Base-by-base conservation (phyloP, 2,113 vertebrate species). In the Scatophagus argus region DNA sequence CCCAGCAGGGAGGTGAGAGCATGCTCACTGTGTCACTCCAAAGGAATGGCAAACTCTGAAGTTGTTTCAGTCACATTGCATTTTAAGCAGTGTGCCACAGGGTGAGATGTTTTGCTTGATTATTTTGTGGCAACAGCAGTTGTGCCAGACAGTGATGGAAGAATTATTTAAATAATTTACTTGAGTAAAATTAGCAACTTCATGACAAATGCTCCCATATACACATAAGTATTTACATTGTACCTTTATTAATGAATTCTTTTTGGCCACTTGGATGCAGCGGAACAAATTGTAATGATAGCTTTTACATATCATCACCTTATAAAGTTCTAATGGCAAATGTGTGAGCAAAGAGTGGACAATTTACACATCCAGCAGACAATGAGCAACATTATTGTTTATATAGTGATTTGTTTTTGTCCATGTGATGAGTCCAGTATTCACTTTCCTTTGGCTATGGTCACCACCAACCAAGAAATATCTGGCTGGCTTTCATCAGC, bases 1-100 rank as follows among this genome's bases (percentile, higher is more conserved):
- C 97, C 0, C 97, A 98, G 88, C 97, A 98, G 83, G 97, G 98
- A 86, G 98, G 98, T 99, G 91, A 59, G 97, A 89, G 69, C 65
- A 31, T 10, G 1, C 23, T 61, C 34, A 55, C 16, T 44, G 0
- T 36, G 38, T 54, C 21, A 5, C 31, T 32, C 23, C 31, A 58
- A 34, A 36, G 70, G 12, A 0, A n/a, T 27, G 21, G 5, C 39
- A 39, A 6, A 31, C 5, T 79, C 19, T 55, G 36, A 39, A 12
- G 4, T 3, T 51, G 9, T 14, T 49, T 3, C 17, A 41, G n/a
- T 65, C 13, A 25, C 6, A 25, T 1, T 49, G 36, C 49, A 21
- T 21, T 44, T 52, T 25, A 21, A 29, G 3, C 29, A n/a, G n/a
- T n/a, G n/a, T 13, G 41, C 41, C 3, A 29, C 25, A 27, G 11